A percentile compares a stretch with the other conserved stretches of the same genome.
phyloP scores from a whole-genome alignment of 1,140 invertebrate genomes.

The Oreohelix idahoensis region DNA sequence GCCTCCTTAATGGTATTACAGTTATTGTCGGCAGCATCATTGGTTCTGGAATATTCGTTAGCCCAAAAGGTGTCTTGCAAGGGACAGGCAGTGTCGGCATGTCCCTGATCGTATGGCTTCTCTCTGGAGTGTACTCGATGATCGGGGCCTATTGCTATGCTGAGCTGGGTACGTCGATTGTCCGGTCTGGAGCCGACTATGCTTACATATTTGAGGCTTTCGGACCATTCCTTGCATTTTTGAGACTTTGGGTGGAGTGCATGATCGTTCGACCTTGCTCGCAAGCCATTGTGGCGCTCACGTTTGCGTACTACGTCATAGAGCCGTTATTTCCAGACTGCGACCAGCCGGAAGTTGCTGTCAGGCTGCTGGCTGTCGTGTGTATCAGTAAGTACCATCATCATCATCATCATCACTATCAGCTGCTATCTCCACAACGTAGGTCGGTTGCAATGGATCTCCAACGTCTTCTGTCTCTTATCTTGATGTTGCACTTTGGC shows the following conservation, averaged over 20 bases:
- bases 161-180: constrained; percentile 69
- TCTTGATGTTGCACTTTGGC: too few relatives aligned
- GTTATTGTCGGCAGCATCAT: constrained; percentile 72
- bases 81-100: constrained; percentile 89
- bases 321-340: constrained; percentile 72
- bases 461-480: too few relatives aligned
- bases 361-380: constrained; percentile 65
- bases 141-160: constrained; percentile 75
- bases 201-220: constrained; percentile 72
- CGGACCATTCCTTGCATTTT: constrained; percentile 71
- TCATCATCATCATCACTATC: too few relatives aligned
- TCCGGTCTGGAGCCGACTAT: constrained; percentile 70
- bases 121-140: constrained; percentile 86
- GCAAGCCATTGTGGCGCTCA: constrained; percentile 75
- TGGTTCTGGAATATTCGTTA: constrained; percentile 93
- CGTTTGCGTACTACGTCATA: constrained; percentile 72
- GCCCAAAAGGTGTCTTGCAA: constrained; percentile 89
- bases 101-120: constrained; percentile 86
- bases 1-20: constrained; percentile 68
- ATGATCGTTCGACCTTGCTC: constrained; percentile 83
- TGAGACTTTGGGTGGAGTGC: constrained; percentile 76
- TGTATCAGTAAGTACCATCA: constrained; percentile 72
- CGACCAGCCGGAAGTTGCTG: constrained; percentile 66
- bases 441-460: too few relatives aligned
- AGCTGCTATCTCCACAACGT: too few relatives aligned